Conservation (phyloP, 2,797 vertebrate species). For the Alectoris magna region DNA sequence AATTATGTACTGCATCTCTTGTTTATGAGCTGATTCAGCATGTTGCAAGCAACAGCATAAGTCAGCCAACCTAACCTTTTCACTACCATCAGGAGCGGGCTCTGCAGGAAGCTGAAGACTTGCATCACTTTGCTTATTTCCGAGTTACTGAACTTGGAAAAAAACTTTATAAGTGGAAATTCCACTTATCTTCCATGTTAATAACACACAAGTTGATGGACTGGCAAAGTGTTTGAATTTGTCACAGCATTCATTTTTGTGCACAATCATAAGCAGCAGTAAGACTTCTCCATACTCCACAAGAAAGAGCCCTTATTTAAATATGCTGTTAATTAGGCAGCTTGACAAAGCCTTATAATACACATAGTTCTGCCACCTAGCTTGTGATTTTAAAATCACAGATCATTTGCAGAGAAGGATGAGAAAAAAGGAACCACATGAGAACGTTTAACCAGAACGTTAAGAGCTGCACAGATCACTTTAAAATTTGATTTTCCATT, state of each 20-base stretch:
- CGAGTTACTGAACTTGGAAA: neutral
- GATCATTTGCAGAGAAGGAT: neutral
- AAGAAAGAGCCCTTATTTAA: neutral
- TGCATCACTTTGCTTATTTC: neutral
- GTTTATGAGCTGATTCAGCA: neutral
- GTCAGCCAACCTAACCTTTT: neutral
- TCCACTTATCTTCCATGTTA: neutral
- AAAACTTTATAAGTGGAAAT: neutral
- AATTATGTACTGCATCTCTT: neutral
- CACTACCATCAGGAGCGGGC: accelerated
- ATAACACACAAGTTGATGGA: neutral
- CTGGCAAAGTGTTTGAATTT: neutral
- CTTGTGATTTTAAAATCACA: neutral
- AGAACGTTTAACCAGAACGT: neutral
- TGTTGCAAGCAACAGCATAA: neutral
- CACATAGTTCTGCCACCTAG: neutral
- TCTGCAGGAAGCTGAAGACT: neutral
- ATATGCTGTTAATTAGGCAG: neutral
- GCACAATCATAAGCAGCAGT: accelerated
- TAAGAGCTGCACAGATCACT: neutral
- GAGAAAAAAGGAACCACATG: accelerated
- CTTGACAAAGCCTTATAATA: neutral
- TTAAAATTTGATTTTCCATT: neutral
- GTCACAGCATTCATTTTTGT: neutral
- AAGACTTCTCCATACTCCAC: neutral